Evolutionary conservation across 2,888 invertebrate species (phyloP).

Genomic region (Selenia dentaria): DNA sequence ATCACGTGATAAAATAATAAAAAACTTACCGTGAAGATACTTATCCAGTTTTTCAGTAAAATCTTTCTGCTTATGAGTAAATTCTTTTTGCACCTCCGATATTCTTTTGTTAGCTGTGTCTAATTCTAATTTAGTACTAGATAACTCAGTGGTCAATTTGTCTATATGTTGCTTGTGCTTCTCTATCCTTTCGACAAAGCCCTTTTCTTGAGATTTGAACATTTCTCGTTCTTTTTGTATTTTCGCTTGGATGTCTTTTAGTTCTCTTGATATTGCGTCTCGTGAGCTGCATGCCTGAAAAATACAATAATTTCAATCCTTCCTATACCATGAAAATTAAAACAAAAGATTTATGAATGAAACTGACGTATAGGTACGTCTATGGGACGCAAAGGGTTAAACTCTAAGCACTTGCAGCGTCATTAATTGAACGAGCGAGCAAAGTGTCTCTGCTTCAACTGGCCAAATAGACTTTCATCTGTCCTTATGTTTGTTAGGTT

Average conservation of each 20-base stretch:
- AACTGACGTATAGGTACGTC: too few relatives aligned
- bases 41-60: conserved; percentile 72
- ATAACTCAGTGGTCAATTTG: conserved; percentile 74
- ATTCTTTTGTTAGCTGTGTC: conserved; percentile 83
- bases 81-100: conserved; percentile 80
- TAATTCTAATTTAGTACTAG: conserved; percentile 77
- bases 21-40: conserved; percentile 66
- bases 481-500: too few relatives aligned
- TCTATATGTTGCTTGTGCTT: conserved; percentile 81
- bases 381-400: too few relatives aligned
- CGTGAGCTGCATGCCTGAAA: conserved; percentile 85
- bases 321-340: too few relatives aligned
- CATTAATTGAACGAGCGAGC: too few relatives aligned
- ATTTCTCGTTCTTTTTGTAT: conserved; percentile 66
- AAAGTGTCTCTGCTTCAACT: too few relatives aligned
- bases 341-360: too few relatives aligned
- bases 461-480: too few relatives aligned
- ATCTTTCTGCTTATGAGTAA: conserved; percentile 81
- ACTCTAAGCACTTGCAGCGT: too few relatives aligned
- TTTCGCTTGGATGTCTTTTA: conserved; percentile 78
- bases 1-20: too few relatives aligned
- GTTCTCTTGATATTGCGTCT: conserved; percentile 82
- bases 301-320: too few relatives aligned
- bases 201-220: conserved; percentile 68
- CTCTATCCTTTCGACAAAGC: conserved; percentile 74